phyloP scores from a whole-genome alignment of 2,113 vertebrate species.

The Probosciger aterrimus region DNA sequence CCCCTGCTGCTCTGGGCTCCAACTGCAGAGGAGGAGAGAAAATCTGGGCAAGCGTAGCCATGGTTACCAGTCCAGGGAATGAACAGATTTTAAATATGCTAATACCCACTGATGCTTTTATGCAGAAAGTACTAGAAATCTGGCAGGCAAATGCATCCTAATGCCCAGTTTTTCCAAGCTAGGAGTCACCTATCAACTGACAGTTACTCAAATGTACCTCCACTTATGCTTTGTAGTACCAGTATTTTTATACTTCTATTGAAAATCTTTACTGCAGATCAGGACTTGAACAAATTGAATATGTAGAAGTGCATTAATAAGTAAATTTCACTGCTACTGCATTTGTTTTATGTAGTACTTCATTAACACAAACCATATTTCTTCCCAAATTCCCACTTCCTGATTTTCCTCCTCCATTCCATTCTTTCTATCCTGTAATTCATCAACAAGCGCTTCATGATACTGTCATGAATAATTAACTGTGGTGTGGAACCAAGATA shows the following conservation, averaged over 20 bases:
- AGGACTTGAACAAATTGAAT: neutral
- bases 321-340: neutral
- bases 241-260: neutral
- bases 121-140: neutral
- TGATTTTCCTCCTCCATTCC: neutral
- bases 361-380: neutral
- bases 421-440: neutral
- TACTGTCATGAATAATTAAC: slow-evolving; percentile 9
- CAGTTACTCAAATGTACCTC: neutral
- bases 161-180: neutral
- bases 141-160: neutral
- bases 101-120: neutral
- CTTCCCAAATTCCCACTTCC: neutral
- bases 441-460: neutral
- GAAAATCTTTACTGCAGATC: neutral
- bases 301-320: slow-evolving; percentile 14
- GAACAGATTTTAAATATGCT: neutral
- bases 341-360: slow-evolving; percentile 8
- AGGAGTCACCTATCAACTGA: neutral
- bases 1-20: neutral
- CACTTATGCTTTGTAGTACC: neutral
- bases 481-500: neutral
- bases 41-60: slow-evolving; percentile 1
- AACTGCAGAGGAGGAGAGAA: neutral
- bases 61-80: slow-evolving; percentile 2